A percentile compares a stretch with the other conserved stretches of the same genome.
These are phyloP conservation scores for Ophioderma brevispina DNA, from an alignment of 35 echinoderm and acorn worm genomes.

Conservation along the genomic window DNA sequence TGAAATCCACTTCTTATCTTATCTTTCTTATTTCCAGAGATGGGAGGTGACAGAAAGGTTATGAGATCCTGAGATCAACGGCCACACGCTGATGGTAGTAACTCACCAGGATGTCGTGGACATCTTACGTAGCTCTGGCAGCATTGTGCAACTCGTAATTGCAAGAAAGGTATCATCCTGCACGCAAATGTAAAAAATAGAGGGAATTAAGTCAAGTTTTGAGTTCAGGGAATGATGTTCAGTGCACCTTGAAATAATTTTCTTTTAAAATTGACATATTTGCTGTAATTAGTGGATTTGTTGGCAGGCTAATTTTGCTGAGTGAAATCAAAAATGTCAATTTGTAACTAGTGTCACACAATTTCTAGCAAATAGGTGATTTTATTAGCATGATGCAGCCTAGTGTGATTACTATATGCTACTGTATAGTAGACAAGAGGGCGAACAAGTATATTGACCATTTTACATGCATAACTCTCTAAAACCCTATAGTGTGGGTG, in stretches of 20 bases:
- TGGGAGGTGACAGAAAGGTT: constrained; percentile 96
- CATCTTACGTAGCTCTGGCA: constrained; percentile 65
- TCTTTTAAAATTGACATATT: neutral
- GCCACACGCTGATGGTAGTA: constrained; percentile 70
- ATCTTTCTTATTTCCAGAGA: constrained; percentile 63
- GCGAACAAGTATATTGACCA: too few species aligned
- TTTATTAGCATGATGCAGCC: too few species aligned
- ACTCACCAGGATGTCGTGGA: constrained; percentile 84
- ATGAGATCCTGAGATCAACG: constrained; percentile 97
- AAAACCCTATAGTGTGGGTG: too few species aligned
- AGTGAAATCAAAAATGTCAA: too few species aligned
- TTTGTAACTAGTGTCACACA: too few species aligned
- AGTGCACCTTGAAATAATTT: neutral
- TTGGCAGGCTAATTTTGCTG: too few species aligned
- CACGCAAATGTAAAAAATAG: neutral
- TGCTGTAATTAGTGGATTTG: too few species aligned
- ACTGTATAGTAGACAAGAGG: too few species aligned
- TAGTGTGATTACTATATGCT: too few species aligned
- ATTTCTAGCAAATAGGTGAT: too few species aligned
- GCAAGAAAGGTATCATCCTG: constrained; percentile 88
- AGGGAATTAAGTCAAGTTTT: neutral
- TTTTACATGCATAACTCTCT: too few species aligned
- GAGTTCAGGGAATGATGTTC: neutral
- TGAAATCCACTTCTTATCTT: too few species aligned
- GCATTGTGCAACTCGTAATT: constrained; percentile 90